Conservation (phyloP, 2,113 vertebrate species). For the Eptesicus fuscus region DNA sequence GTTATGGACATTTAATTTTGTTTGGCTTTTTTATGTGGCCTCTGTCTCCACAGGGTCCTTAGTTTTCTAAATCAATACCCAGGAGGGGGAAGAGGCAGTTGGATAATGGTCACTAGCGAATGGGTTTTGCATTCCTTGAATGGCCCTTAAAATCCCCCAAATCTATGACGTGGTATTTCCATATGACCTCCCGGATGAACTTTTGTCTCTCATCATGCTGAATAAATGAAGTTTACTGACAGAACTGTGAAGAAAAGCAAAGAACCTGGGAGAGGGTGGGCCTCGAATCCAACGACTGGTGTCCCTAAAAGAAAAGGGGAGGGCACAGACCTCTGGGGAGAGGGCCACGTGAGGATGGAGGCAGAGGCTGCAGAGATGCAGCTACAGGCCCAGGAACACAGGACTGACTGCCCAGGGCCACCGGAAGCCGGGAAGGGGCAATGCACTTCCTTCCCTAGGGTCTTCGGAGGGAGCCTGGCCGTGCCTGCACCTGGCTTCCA, state of each 20-base stretch:
- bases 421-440: background rate
- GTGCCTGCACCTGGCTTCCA: background rate
- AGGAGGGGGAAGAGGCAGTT: background rate
- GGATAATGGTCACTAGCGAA: accelerated
- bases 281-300: too few species aligned
- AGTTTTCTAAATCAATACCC: background rate
- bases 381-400: too few species aligned
- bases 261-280: background rate
- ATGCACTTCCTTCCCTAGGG: too few species aligned
- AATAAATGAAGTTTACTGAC: background rate
- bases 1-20: background rate
- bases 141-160: background rate
- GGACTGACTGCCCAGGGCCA: background rate
- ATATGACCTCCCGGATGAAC: background rate
- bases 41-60: background rate
- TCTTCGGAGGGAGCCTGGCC: background rate
- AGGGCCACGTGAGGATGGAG: accelerated
- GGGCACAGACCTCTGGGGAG: background rate
- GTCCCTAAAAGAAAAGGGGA: background rate
- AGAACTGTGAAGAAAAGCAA: too few species aligned
- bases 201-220: background rate
- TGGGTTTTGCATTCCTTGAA: background rate
- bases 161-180: background rate
- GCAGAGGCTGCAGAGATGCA: background rate
- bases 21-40: background rate